phyloP scores from a whole-genome alignment of 53 echinoderm and acorn worm species.

The Holothuria leucospilota region DNA sequence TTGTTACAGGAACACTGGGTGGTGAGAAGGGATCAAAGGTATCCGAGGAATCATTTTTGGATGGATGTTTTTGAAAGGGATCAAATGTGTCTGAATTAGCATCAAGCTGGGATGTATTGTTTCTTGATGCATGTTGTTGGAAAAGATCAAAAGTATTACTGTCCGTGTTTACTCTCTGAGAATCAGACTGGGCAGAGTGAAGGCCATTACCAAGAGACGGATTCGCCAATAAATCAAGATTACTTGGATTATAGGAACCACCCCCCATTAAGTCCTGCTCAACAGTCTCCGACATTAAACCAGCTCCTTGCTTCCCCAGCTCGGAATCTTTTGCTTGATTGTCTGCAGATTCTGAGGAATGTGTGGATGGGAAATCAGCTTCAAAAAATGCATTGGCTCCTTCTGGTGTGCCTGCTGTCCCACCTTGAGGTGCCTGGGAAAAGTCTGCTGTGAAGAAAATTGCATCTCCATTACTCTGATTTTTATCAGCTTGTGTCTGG shows the following conservation, averaged over 20 bases:
- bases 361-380: slow-evolving; percentile 64
- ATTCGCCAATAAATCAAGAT: slow-evolving; percentile 76
- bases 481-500: slow-evolving; percentile 25
- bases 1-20: neutral
- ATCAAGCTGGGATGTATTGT: slow-evolving; percentile 11
- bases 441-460: slow-evolving; percentile 63
- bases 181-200: neutral
- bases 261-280: slow-evolving; percentile 31
- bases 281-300: too few relatives aligned
- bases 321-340: slow-evolving; percentile 19
- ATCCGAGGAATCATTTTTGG: slow-evolving; percentile 19
- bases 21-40: slow-evolving; percentile 77
- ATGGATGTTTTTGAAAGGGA: slow-evolving; percentile 36
- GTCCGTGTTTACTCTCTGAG: neutral
- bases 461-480: neutral
- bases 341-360: slow-evolving; percentile 52
- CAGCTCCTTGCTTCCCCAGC: slow-evolving; percentile 16
- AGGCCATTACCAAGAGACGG: neutral
- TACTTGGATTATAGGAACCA: slow-evolving; percentile 69
- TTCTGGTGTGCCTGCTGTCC: neutral
- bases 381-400: slow-evolving; percentile 68
- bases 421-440: neutral
- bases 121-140: slow-evolving; percentile 50
- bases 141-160: slow-evolving; percentile 72
- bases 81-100: neutral